phyloP scores from a whole-genome alignment of 2,113 vertebrate species.

The Boleophthalmus pectinirostris region DNA sequence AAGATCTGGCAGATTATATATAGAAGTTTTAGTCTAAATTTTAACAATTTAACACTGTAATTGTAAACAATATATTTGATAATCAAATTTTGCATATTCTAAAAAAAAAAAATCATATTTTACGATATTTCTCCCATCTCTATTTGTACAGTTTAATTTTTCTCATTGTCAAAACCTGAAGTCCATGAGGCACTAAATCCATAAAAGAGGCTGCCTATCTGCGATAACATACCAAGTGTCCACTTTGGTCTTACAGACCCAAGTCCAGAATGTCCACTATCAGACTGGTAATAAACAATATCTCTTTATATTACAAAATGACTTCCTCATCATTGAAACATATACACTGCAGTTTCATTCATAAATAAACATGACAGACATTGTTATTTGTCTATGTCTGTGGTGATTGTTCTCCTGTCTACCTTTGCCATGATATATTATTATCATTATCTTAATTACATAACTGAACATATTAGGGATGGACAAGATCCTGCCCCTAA shows the following conservation, averaged over 20 bases:
- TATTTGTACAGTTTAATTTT: neutral
- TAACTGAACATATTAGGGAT: too few species aligned
- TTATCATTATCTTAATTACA: neutral
- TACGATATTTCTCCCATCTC: too few species aligned
- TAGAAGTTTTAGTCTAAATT: too few species aligned
- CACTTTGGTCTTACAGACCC: conserved; percentile 1
- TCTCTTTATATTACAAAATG: neutral
- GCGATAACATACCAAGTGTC: neutral
- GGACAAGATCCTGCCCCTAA: neutral
- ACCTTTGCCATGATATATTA: neutral
- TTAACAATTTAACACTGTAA: too few species aligned
- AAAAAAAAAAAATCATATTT: too few species aligned
- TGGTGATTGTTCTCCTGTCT: neutral
- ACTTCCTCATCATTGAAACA: neutral
- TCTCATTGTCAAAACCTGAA: neutral
- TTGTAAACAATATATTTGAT: too few species aligned
- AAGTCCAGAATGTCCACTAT: neutral
- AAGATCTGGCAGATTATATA: too few species aligned
- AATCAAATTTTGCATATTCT: too few species aligned
- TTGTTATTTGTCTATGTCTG: neutral
- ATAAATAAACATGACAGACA: neutral
- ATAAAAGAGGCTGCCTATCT: neutral
- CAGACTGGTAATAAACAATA: neutral
- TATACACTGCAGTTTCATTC: neutral
- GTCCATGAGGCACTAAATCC: neutral